phyloP scores from a whole-genome alignment of 2,797 vertebrate genomes.

The Trachops cirrhosus region DNA sequence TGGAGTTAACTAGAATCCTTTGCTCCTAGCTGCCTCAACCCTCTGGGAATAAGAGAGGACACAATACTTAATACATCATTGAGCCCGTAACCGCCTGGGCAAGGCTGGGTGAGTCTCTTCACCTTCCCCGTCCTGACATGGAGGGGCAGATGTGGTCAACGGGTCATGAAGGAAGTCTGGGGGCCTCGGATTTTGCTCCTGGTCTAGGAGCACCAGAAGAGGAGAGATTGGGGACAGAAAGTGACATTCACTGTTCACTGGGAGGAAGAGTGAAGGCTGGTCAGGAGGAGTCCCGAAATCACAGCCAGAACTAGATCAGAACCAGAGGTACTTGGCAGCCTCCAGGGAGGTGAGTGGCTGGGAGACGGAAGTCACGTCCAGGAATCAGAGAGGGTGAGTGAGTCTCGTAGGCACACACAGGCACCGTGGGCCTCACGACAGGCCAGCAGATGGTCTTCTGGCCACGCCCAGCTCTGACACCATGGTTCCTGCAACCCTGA shows the following conservation, averaged over 20 bases:
- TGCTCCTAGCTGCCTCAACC: not conserved
- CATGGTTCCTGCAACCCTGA: not conserved
- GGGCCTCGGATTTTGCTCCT: not conserved
- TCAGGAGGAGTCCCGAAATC: not conserved
- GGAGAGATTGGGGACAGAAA: not conserved
- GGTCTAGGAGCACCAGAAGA: not conserved
- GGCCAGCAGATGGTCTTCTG: not conserved
- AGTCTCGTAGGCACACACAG: not conserved
- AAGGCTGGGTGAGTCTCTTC: not conserved
- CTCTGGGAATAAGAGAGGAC: not conserved
- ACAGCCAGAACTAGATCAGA: not conserved
- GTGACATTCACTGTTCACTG: rapidly evolving
- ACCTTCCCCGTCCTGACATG: rapidly evolving
- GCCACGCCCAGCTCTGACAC: not conserved
- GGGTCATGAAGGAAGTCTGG: rapidly evolving
- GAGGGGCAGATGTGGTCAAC: too few species aligned
- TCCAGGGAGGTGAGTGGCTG: not conserved
- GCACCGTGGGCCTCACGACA: not conserved
- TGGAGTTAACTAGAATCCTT: not conserved
- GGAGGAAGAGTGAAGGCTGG: not conserved
- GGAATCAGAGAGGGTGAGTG: not conserved
- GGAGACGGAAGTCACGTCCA: not conserved
- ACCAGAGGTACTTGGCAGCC: not conserved
- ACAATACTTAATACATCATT: not conserved
- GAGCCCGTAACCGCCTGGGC: not conserved